Percentiles rank a stretch among this genome's conserved stretches.
phyloP scores from a whole-genome alignment of 2,888 invertebrate genomes.

The Sclerodermus sp. region DNA sequence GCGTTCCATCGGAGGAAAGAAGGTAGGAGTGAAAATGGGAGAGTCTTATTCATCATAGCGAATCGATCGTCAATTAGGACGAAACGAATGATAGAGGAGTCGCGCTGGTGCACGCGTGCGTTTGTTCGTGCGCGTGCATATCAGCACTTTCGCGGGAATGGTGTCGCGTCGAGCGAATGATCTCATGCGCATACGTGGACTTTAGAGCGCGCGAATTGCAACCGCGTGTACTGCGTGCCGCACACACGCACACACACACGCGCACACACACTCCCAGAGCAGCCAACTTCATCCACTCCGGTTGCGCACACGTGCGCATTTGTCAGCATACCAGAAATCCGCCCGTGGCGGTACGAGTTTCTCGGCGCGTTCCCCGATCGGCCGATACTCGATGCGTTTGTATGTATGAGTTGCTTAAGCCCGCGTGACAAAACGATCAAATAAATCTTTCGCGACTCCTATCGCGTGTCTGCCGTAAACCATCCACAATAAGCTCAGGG shows the following conservation, averaged over 20 bases:
- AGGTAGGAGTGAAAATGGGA: no score
- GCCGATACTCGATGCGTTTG: neutral
- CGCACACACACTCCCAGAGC: constrained; percentile 4
- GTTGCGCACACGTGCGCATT: constrained; percentile 27
- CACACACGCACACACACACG: constrained; percentile 6
- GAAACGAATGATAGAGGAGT: no score
- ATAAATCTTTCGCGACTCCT: constrained; percentile 15
- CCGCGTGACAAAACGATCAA: constrained; percentile 19
- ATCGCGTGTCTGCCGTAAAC: neutral
- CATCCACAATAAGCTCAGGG: no score
- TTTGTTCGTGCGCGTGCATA: no score
- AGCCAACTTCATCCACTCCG: neutral
- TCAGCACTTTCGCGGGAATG: no score
- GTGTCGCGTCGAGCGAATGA: constrained; percentile 16
- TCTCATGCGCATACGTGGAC: constrained; percentile 20
- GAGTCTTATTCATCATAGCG: no score
- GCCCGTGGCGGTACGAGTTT: constrained; percentile 12
- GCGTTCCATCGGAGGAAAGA: no score
- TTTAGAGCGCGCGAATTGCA: no score
- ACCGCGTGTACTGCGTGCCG: no score
- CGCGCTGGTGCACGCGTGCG: no score
- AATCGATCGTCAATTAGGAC: no score
- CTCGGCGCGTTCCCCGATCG: constrained; percentile 2
- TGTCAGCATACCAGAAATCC: constrained; percentile 31
- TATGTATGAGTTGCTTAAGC: constrained; percentile 5